Evolutionary conservation across 2,888 invertebrate species (phyloP), one percentile per base, ranked within the genome.

Genomic region (Neoaliturus tenellus): DNA sequence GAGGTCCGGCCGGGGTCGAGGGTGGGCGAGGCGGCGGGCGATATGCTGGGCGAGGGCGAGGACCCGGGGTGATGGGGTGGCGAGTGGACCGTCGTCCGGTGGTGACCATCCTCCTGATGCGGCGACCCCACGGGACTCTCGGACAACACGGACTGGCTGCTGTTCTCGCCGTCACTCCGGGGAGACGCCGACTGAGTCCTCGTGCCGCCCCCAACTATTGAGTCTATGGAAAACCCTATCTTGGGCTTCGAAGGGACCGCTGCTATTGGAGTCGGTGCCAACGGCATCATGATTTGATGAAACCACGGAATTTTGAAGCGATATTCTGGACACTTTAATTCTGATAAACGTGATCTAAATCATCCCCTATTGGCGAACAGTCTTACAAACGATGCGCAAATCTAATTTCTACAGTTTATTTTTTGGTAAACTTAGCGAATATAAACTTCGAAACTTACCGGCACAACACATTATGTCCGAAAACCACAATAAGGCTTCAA

Each of bases 211-310:
- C 97, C 97, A 85, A 98, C 97, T 90, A 98, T 97, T 89, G 97
- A 97, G 92, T 98, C 98, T 91, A 98, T 98, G 90, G 97, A 97
- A 90, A 98, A 98, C 89, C 97, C 98, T 91, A 98, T 96, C 92
- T 97, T 98, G 88, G 98, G 97, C 92, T 97, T 97, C 88, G 96
- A 95, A 90, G 97, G 96, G 93, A 97, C 95, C 92, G 97, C 95
- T 92, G 96, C 95, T 92, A 97, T 95, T 92, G 97, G 96, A 91
- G 97, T 96, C 93, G 97, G 96, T 94, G 97, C 97, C 94, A 97
- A 94, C 93, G 97, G 97, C 97, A 97, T 97, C 97, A 97, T 97
- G 93, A 93, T 95, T 89, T 88, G 83, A 75, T 85, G 73, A 33
- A 28, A 51, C 39, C 62, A 44, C 41, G 44, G 55, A 78, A 78